These are phyloP conservation scores for Yasuhikotakia modesta DNA, from an alignment of 2,797 vertebrate species.

Conservation along the genomic window DNA sequence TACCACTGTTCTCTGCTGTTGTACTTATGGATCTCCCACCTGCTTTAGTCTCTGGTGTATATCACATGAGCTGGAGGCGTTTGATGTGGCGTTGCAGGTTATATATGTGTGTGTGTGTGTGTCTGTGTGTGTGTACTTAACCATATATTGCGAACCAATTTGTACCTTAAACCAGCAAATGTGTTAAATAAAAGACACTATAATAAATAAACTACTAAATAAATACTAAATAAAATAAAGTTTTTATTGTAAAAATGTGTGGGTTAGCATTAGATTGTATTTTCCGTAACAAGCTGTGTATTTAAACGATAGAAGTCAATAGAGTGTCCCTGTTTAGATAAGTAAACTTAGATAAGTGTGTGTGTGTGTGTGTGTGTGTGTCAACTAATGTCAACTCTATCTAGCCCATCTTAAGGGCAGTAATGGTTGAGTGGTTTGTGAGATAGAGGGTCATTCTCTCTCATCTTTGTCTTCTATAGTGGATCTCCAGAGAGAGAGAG, in stretches of 20 bases:
- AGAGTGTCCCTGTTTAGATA: no score
- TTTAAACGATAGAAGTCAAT: no score
- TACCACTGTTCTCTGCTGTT: slow-evolving; percentile 23
- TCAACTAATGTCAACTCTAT: slow-evolving; percentile 33
- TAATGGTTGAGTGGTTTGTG: slow-evolving; percentile 48
- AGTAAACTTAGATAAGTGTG: neutral
- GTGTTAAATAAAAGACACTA: no score
- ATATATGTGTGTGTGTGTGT: no score
- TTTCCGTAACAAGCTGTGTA: no score
- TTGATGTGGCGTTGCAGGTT: neutral
- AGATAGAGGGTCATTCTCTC: slow-evolving; percentile 30
- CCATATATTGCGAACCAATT: no score
- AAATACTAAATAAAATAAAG: no score
- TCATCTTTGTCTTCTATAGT: slow-evolving; percentile 24
- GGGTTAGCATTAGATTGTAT: no score
- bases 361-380: slow-evolving; percentile 17
- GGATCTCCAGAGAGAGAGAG: slow-evolving; percentile 8
- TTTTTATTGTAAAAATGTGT: no score
- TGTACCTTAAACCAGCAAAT: no score
- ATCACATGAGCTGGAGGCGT: slow-evolving; percentile 32
- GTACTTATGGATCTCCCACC: slow-evolving; percentile 22
- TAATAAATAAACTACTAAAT: no score
- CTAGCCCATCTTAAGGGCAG: slow-evolving; percentile 39
- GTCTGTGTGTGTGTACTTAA: no score
- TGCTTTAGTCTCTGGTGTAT: slow-evolving; percentile 34